phyloP scores from a whole-genome alignment of 2,888 invertebrate species.

The Kuschelorhynchus macadamiae region DNA sequence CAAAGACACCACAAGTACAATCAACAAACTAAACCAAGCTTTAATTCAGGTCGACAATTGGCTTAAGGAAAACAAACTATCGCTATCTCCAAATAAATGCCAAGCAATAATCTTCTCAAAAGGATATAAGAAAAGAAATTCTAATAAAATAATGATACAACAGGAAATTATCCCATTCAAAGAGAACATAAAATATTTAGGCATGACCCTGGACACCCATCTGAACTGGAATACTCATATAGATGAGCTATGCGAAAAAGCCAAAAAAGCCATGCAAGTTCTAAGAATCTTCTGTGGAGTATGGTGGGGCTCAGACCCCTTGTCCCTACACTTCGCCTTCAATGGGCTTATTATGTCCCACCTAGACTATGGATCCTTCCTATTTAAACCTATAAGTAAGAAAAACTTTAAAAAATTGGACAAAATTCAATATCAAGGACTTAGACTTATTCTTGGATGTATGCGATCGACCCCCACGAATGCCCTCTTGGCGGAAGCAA shows the following conservation, averaged over 20 bases:
- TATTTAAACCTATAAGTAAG: slow-evolving; percentile 10
- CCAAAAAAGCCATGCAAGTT: slow-evolving; percentile 26
- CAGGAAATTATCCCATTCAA: background rate
- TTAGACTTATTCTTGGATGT: slow-evolving; percentile 25
- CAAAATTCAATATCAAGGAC: slow-evolving; percentile 4
- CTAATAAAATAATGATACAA: background rate
- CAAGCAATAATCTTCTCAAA: too few species aligned
- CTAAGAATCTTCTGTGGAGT: slow-evolving; percentile 39
- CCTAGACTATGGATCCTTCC: slow-evolving; percentile 30
- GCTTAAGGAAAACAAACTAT: slow-evolving; percentile 19
- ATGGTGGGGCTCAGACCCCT: slow-evolving; percentile 42
- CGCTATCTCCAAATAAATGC: slow-evolving; percentile 31
- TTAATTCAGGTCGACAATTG: slow-evolving; percentile 20
- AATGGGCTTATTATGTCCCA: slow-evolving; percentile 34
- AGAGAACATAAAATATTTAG: slow-evolving; percentile 41
- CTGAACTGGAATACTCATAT: too few species aligned
- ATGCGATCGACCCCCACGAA: slow-evolving; percentile 38
- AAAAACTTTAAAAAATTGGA: background rate
- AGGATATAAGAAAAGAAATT: slow-evolving; percentile 5
- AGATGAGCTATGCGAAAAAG: slow-evolving; percentile 19
- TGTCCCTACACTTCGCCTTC: slow-evolving; percentile 22
- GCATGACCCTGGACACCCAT: slow-evolving; percentile 16
- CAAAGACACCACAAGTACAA: background rate
- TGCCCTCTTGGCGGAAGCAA: slow-evolving; percentile 30
- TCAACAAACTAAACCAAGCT: slow-evolving; percentile 1